Evolutionary conservation across 2,113 vertebrate species (phyloP).

Genomic region (Drymodes brunneopygia): DNA sequence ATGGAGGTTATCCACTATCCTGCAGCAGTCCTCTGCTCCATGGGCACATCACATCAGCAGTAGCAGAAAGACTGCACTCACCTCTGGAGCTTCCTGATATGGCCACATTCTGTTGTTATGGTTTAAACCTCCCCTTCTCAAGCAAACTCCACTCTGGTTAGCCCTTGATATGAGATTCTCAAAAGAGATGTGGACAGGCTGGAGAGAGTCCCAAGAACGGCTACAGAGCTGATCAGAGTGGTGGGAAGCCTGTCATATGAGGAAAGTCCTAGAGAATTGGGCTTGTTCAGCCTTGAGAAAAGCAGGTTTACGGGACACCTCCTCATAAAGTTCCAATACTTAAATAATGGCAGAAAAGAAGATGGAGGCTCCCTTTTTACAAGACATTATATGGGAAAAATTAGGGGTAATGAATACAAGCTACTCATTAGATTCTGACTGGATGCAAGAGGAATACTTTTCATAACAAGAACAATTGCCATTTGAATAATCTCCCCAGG

Average conservation of each 20-base stretch:
- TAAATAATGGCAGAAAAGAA: background rate
- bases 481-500: background rate
- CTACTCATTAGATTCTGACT: rapidly evolving
- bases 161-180: background rate
- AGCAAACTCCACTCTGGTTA: background rate
- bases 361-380: background rate
- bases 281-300: background rate
- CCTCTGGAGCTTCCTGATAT: background rate
- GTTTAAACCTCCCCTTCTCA: background rate
- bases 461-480: background rate
- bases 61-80: background rate
- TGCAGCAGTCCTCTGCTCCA: background rate
- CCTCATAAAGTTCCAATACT: background rate
- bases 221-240: background rate
- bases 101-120: no score
- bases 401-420: background rate
- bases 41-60: background rate
- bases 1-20: background rate
- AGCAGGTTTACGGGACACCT: background rate
- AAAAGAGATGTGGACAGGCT: background rate
- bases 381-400: background rate
- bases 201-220: rapidly evolving
- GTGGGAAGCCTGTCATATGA: background rate
- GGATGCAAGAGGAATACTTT: background rate
- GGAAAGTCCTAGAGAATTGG: background rate